A percentile compares a stretch with the other conserved stretches of the same genome.
Conservation (phyloP, 2,888 invertebrate species). For the Caenorhabditis macrosperma region DNA sequence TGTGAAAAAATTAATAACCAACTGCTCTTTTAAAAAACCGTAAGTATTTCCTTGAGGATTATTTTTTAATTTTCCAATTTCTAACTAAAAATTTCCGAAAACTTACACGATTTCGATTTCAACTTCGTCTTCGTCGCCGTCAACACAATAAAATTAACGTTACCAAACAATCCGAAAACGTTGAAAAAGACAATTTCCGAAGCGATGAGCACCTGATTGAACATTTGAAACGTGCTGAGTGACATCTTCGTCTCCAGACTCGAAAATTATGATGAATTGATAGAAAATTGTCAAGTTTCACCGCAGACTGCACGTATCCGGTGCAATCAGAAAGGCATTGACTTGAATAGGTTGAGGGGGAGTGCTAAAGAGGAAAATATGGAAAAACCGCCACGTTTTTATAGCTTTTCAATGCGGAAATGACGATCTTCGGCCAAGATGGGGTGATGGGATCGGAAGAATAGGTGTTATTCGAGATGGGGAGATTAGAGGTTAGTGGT, state of each 20-base stretch:
- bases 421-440: too few species aligned
- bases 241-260: background rate
- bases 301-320: constrained; percentile 26
- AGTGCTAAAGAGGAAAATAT: too few species aligned
- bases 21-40: too few species aligned
- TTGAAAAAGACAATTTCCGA: constrained; percentile 45
- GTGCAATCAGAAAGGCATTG: background rate
- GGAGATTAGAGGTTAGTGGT: too few species aligned
- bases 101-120: constrained; percentile 37
- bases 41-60: background rate
- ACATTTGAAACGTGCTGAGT: constrained; percentile 4
- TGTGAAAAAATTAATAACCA: too few species aligned
- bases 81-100: background rate
- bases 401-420: too few species aligned
- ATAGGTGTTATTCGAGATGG: too few species aligned
- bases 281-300: background rate
- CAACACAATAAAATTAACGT: constrained; percentile 24
- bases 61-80: too few species aligned
- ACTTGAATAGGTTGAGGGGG: too few species aligned
- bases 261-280: background rate
- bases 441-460: too few species aligned
- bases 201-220: constrained; percentile 32
- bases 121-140: constrained; percentile 20
- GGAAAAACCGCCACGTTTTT: too few species aligned
- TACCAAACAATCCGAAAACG: constrained; percentile 34